Percentiles rank a stretch among this genome's conserved stretches.
Conservation (phyloP, 2,113 vertebrate genomes). For the Strix aluco region DNA sequence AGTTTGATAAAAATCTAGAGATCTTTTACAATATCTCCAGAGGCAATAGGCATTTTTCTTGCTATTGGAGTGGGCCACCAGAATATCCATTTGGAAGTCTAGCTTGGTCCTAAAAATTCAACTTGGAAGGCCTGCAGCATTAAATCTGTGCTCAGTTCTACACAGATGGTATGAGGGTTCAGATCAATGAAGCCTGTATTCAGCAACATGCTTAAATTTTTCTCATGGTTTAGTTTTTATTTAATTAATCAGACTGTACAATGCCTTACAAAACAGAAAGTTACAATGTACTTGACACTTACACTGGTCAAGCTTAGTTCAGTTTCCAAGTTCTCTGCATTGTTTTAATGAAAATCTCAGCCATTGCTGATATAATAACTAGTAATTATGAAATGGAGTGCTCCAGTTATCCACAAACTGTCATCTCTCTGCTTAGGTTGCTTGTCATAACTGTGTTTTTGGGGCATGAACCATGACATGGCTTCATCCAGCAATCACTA, state of each 20-base stretch:
- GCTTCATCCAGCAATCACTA: background rate
- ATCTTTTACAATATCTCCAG: background rate
- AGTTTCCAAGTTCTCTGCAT: background rate
- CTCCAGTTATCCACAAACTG: background rate
- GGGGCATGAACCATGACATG: fast-evolving
- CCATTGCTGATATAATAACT: background rate
- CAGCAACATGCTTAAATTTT: background rate
- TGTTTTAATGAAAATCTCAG: background rate
- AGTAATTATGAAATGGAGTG: background rate
- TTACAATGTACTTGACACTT: background rate
- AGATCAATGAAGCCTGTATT: background rate
- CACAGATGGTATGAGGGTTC: background rate
- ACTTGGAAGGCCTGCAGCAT: background rate
- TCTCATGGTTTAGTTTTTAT: background rate
- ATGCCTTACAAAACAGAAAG: background rate
- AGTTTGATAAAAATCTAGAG: background rate
- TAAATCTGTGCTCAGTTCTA: background rate
- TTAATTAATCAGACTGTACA: background rate
- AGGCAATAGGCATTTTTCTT: background rate
- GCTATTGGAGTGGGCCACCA: background rate
- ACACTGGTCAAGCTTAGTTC: background rate
- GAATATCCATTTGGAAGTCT: background rate
- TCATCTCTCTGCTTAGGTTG: background rate
- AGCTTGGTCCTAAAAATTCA: background rate
- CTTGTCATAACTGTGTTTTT: background rate